A percentile compares a stretch with the other conserved stretches of the same genome.
phyloP scores from a whole-genome alignment of 2,888 invertebrate species.

The Xestia c-nigrum region DNA sequence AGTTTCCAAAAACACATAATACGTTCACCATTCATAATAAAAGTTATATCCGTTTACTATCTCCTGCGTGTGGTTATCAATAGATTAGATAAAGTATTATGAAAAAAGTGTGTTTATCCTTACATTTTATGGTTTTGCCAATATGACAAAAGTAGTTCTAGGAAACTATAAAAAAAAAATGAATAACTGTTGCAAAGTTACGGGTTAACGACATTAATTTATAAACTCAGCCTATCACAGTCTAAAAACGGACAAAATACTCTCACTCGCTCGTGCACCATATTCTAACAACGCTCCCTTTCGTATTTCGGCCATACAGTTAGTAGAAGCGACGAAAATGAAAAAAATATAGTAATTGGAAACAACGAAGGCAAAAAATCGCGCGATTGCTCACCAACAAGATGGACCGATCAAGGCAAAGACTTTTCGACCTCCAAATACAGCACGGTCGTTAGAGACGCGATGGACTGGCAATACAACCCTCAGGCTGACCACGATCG shows the following conservation, averaged over 20 bases:
- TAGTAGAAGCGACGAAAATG: too few relatives aligned
- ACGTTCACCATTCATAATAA: neutral
- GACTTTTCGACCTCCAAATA: too few relatives aligned
- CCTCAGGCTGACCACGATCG: too few relatives aligned
- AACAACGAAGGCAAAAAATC: too few relatives aligned
- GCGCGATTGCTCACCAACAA: too few relatives aligned
- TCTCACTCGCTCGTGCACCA: too few relatives aligned
- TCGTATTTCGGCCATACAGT: too few relatives aligned
- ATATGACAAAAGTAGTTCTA: neutral
- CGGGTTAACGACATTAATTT: neutral
- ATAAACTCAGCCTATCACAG: neutral
- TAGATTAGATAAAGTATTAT: slow-evolving; percentile 17
- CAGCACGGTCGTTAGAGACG: too few relatives aligned
- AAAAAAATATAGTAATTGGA: too few relatives aligned
- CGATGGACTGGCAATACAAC: too few relatives aligned
- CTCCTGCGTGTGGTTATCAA: neutral
- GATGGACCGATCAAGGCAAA: too few relatives aligned
- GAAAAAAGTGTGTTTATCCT: neutral
- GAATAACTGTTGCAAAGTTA: neutral
- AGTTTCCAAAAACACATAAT: neutral
- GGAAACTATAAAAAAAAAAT: neutral
- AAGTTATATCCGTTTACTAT: neutral
- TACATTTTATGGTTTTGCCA: neutral
- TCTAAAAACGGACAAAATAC: neutral
- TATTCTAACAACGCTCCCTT: too few relatives aligned